Percentiles rank a stretch among this genome's conserved stretches.
phyloP scores from a whole-genome alignment of 2,888 invertebrate genomes.

The Amphipoea oculea region DNA sequence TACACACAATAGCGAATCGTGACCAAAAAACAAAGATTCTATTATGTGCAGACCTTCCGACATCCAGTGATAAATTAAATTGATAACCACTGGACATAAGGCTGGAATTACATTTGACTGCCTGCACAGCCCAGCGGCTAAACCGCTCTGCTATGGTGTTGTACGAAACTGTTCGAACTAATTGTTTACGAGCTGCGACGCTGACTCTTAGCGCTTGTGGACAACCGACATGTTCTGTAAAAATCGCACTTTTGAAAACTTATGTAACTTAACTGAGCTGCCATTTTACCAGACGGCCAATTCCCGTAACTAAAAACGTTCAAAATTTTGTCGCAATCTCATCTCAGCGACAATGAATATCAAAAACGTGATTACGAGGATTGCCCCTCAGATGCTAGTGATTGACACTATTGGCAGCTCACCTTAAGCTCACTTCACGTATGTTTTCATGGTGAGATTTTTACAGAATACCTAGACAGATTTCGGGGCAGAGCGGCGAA shows the following conservation, averaged over 20 bases:
- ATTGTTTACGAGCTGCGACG: too few species aligned
- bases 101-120: background rate
- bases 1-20: constrained; percentile 15
- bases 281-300: background rate
- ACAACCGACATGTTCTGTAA: background rate
- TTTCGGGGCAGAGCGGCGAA: background rate
- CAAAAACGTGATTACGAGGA: too few species aligned
- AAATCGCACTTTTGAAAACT: background rate
- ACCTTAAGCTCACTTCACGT: background rate
- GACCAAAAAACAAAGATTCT: constrained; percentile 14
- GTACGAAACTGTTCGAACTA: background rate
- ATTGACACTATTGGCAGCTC: too few species aligned
- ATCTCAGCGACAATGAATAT: too few species aligned
- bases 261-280: background rate
- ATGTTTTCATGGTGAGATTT: background rate
- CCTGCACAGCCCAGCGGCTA: background rate
- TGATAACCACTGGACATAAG: background rate
- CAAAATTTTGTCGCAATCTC: too few species aligned
- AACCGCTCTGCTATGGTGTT: background rate
- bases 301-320: too few species aligned
- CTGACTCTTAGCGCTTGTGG: background rate
- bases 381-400: too few species aligned
- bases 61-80: constrained; percentile 21
- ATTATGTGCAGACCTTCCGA: constrained; percentile 25
- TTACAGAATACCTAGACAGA: background rate